Base-by-base conservation (phyloP, 2,888 invertebrate genomes). In the Latheticus oryzae region DNA sequence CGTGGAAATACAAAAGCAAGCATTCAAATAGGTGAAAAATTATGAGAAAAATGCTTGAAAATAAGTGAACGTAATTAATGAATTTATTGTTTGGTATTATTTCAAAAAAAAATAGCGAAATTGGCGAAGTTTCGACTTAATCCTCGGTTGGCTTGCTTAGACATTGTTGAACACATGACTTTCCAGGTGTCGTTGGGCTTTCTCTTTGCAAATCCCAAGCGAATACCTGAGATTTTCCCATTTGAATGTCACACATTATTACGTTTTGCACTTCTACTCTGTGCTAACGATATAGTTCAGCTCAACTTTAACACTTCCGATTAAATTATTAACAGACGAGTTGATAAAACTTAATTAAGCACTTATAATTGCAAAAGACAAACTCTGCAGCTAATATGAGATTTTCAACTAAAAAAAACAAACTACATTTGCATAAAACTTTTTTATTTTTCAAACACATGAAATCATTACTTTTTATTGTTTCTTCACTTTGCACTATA, bases 171-270 rank as follows among this genome's bases (percentile, higher is more conserved):
- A 48, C 48, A 48, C 48, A 48, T 35, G 51, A 51, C 51, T 51
- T 51, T 50, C 40, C 51, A 51, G 38, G 23, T 47, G 33, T 47
- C 47, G 47, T 47, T 33, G 19, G 43, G 37, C 51, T 51, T 30
- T 40, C 32, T 43, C 43, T 28, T 17, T 9, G 30, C 33, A n/a
- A n/a, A 13, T 28, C 50, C 38, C 38, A 21, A 9, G 48, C 24
- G 48, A 48, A 48, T 26, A 48, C 35, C 50, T 45, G 38, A 50
- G 32, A 33, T 33, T 38, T 50, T 50, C 28, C 26, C 17, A 35
- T 50, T 50, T 50, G 50, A 48, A 38, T 51, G 38, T 51, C 51
- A 51, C 51, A 51, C 51, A 38, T 51, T 50, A 38, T 30, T 51
- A 47, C 47, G 12, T 47, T 47, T 47, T 47, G 33, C 32, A 47